These are phyloP conservation scores for Sycophaga agraensis DNA, from an alignment of 1,140 invertebrate species.

Conservation along the genomic window DNA sequence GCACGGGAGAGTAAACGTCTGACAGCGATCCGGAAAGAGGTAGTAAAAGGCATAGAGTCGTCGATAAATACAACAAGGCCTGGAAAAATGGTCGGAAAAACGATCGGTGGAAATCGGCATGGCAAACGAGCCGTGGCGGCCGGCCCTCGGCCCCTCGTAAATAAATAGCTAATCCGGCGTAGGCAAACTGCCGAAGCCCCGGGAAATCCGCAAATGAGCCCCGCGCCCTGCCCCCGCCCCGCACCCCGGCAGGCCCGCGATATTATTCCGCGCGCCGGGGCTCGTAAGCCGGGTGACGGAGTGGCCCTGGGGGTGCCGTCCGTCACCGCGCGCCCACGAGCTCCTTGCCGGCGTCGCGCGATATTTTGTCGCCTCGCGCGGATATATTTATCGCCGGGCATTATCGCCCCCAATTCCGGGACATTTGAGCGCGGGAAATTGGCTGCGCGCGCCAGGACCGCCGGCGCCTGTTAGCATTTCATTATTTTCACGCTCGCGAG, in stretches of 20 bases:
- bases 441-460: neutral
- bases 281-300: slow-evolving; percentile 44
- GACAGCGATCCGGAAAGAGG: no score
- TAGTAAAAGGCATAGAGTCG: no score
- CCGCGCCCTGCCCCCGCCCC: slow-evolving; percentile 11
- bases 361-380: slow-evolving; percentile 24
- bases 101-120: no score
- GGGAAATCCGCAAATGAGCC: slow-evolving; percentile 24
- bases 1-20: no score
- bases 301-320: slow-evolving; percentile 50
- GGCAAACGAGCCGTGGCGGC: slow-evolving; percentile 1
- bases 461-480: slow-evolving; percentile 41
- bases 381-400: slow-evolving; percentile 25
- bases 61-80: no score
- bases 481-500: slow-evolving; percentile 34
- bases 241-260: slow-evolving; percentile 27
- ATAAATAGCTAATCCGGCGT: slow-evolving; percentile 22
- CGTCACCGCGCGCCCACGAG: slow-evolving; percentile 29
- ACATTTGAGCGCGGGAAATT: slow-evolving; percentile 44
- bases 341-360: slow-evolving; percentile 8
- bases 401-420: slow-evolving; percentile 42
- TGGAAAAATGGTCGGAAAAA: slow-evolving; percentile 2
- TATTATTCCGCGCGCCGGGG: slow-evolving; percentile 45
- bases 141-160: neutral
- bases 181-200: slow-evolving; percentile 16